Evolutionary conservation across 2,888 invertebrate species (phyloP).

Genomic region (Leptinotarsa tumamoca): DNA sequence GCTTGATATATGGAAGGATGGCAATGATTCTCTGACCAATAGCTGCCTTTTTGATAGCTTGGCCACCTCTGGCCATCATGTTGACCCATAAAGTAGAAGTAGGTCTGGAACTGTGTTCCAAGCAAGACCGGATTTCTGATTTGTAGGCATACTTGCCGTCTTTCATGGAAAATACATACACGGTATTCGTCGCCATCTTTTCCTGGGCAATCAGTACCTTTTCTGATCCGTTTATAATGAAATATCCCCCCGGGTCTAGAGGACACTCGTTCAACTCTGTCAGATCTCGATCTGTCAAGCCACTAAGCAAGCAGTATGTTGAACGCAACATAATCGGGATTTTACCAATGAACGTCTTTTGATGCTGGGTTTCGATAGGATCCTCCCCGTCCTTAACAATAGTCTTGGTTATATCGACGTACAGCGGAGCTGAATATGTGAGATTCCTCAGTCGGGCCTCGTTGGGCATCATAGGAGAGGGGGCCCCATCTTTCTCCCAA

Average conservation of each 20-base stretch:
- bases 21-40: slow-evolving; percentile 99
- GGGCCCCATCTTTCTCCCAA: slow-evolving; percentile 99
- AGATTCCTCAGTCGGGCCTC: slow-evolving; percentile 97
- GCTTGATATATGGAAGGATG: slow-evolving; percentile 97
- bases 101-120: slow-evolving; percentile 93
- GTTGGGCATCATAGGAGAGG: slow-evolving; percentile 99
- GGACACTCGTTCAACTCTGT: slow-evolving; percentile 99
- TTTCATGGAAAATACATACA: slow-evolving; percentile 99
- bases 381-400: slow-evolving; percentile 92
- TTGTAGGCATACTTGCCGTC: slow-evolving; percentile 99
- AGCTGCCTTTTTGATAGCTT: slow-evolving; percentile 97
- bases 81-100: slow-evolving; percentile 99
- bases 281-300: slow-evolving; percentile 97
- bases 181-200: slow-evolving; percentile 99
- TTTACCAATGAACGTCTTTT: slow-evolving; percentile 85
- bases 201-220: slow-evolving; percentile 95
- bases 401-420: slow-evolving; percentile 98
- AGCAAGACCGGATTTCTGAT: slow-evolving; percentile 95
- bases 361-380: slow-evolving; percentile 85
- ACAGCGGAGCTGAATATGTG: slow-evolving; percentile 97
- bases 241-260: slow-evolving; percentile 98
- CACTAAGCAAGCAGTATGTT: slow-evolving; percentile 94
- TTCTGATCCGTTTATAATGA: slow-evolving; percentile 99
- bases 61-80: slow-evolving; percentile 99
- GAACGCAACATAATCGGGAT: slow-evolving; percentile 99